phyloP scores from a whole-genome alignment of 2,888 invertebrate genomes.

The Drepanosiphum platanoidis region DNA sequence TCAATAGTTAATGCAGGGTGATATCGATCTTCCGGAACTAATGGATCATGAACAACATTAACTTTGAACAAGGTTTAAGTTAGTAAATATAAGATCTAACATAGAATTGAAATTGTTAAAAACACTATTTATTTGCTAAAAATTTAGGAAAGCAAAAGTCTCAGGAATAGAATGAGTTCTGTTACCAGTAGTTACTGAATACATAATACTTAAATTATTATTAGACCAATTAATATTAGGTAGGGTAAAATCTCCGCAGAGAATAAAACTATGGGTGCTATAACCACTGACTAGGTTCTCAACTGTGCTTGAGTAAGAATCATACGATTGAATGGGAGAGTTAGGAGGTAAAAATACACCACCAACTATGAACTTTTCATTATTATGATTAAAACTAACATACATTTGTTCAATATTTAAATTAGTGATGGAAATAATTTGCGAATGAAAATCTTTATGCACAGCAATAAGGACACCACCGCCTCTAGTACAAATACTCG shows the following conservation, averaged over 20 bases:
- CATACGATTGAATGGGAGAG: background rate
- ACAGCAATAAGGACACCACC: background rate
- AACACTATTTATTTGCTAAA: background rate
- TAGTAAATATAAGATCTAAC: slow-evolving; percentile 1
- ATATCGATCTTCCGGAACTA: background rate
- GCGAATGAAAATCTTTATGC: background rate
- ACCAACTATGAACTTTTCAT: background rate
- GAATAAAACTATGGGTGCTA: background rate
- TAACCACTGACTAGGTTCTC: background rate
- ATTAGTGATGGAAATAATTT: background rate
- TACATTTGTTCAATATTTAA: background rate
- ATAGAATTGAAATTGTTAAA: background rate
- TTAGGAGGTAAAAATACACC: background rate
- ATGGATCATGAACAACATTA: background rate
- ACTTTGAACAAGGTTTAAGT: background rate
- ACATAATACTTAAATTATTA: background rate
- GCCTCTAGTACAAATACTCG: background rate
- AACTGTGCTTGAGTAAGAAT: background rate
- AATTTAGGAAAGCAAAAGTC: background rate
- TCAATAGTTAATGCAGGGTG: background rate
- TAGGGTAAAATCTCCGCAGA: background rate
- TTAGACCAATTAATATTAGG: background rate
- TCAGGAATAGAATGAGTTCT: background rate
- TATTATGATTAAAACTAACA: background rate
- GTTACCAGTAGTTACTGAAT: background rate